phyloP scores from a whole-genome alignment of 2,797 vertebrate species.

The Falco concolor region DNA sequence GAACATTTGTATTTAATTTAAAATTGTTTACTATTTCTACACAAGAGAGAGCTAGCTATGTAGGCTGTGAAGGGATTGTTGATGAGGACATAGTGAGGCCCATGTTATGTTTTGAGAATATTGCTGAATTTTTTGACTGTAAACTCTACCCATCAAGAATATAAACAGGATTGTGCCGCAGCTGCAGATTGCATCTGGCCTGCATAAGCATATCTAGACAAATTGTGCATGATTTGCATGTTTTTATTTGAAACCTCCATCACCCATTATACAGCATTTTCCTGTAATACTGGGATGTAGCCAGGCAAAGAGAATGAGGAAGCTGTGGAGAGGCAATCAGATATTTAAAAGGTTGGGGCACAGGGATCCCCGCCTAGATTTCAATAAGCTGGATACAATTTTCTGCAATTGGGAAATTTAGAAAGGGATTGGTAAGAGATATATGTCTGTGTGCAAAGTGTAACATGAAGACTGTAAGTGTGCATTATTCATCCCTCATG shows the following conservation, averaged over 20 bases:
- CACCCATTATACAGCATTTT: conserved; percentile 29
- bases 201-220: conserved; percentile 59
- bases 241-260: conserved; percentile 60
- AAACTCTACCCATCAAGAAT: conserved; percentile 59
- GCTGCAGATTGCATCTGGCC: conserved; percentile 62
- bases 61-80: conserved; percentile 40
- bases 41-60: conserved; percentile 46
- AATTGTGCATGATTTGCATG: conserved; percentile 58
- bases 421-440: background rate
- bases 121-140: conserved; percentile 56
- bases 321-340: conserved; percentile 26
- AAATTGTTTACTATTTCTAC: conserved; percentile 59
- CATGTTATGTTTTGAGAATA: conserved; percentile 41
- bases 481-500: background rate
- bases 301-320: conserved; percentile 46
- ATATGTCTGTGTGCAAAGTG: background rate
- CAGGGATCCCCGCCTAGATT: conserved; percentile 25
- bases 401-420: background rate
- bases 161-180: conserved; percentile 52
- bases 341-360: conserved; percentile 7
- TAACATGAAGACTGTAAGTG: background rate
- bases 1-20: conserved; percentile 62
- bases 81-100: conserved; percentile 22
- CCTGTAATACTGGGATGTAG: conserved; percentile 4
- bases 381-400: background rate